Evolutionary conservation across 2,113 vertebrate genomes (phyloP).

Genomic region (Aspiorhynchus laticeps): DNA sequence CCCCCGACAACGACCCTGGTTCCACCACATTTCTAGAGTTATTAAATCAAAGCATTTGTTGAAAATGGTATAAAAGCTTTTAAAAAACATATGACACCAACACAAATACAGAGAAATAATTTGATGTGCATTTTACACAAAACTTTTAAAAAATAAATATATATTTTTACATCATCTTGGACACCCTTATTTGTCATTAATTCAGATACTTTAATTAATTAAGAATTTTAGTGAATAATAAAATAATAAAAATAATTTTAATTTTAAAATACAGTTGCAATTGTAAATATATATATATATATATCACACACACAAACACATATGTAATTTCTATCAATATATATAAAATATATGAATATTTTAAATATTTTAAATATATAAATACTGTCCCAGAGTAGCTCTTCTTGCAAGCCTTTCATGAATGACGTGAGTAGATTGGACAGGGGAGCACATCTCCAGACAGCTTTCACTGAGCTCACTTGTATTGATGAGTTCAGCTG

Average conservation of each 20-base stretch:
- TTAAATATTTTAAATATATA: too few relatives aligned
- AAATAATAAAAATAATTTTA: neutral
- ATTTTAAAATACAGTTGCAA: neutral
- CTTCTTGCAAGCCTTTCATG: slow-evolving; percentile 30
- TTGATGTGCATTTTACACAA: neutral
- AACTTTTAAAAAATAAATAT: neutral
- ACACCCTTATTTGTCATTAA: neutral
- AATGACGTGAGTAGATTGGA: neutral
- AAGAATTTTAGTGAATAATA: neutral
- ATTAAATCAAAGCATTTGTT: neutral
- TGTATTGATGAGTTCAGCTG: slow-evolving; percentile 64
- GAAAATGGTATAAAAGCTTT: neutral
- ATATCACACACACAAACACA: too few relatives aligned
- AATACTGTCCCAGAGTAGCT: slow-evolving; percentile 27
- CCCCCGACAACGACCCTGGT: neutral
- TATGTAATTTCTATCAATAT: too few relatives aligned
- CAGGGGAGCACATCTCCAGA: slow-evolving; percentile 6
- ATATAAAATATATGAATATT: neutral
- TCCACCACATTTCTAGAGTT: neutral
- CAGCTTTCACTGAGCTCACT: slow-evolving; percentile 47
- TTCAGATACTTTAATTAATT: neutral
- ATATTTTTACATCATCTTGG: neutral
- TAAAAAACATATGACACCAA: neutral
- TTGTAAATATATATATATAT: neutral
- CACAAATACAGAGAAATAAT: neutral